Conservation (phyloP, 2,888 invertebrate species). For the Craniophora ligustri region DNA sequence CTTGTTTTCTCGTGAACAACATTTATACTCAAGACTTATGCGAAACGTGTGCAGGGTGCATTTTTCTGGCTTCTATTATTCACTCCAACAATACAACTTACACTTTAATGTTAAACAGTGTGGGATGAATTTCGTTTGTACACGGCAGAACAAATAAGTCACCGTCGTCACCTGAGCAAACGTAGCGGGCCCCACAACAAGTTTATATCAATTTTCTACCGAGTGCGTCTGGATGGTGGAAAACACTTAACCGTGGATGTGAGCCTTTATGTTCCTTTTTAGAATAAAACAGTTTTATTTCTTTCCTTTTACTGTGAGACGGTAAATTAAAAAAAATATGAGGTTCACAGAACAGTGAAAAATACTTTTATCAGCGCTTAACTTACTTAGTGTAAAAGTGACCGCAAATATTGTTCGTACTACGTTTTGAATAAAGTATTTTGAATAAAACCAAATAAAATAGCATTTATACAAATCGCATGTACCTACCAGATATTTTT, state of each 20-base stretch:
- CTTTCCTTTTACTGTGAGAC: constrained; percentile 32
- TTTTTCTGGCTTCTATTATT: constrained; percentile 75
- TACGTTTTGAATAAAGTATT: constrained; percentile 15
- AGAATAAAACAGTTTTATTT: constrained; percentile 56
- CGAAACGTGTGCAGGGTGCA: constrained; percentile 70
- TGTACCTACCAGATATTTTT: too few species aligned
- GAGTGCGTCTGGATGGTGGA: constrained; percentile 83
- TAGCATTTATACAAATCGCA: too few species aligned
- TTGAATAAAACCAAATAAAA: constrained; percentile 22
- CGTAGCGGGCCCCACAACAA: constrained; percentile 79
- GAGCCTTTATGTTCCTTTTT: constrained; percentile 67
- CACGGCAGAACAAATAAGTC: constrained; percentile 73
- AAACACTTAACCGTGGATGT: constrained; percentile 78
- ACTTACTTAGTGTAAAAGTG: too few species aligned
- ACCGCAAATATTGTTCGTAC: too few species aligned
- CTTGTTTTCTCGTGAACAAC: constrained; percentile 76
- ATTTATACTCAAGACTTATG: constrained; percentile 75
- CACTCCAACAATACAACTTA: constrained; percentile 51
- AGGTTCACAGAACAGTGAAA: constrained; percentile 28
- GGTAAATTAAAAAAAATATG: constrained; percentile 48
- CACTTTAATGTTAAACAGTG: constrained; percentile 51
- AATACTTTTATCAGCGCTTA: constrained; percentile 40
- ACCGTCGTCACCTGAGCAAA: constrained; percentile 81
- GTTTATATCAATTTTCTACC: constrained; percentile 87
- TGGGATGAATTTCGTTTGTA: constrained; percentile 60